phyloP scores from a whole-genome alignment of 2,888 invertebrate species.

The Lamellibrachia satsuma region DNA sequence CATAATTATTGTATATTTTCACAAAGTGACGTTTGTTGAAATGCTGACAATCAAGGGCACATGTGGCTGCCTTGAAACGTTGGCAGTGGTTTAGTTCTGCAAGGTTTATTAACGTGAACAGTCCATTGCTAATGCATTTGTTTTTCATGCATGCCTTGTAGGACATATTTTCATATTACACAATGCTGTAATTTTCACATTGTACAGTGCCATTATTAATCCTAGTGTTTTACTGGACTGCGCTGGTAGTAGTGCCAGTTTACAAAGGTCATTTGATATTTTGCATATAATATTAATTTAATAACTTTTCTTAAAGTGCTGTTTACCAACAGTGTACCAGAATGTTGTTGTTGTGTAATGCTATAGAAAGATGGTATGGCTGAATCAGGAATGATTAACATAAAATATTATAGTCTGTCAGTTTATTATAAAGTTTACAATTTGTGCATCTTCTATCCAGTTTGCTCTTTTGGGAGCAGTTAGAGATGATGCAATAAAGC shows the following conservation, averaged over 20 bases:
- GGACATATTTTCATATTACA: not conserved
- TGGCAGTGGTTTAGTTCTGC: too few relatives aligned
- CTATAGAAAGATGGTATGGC: not conserved
- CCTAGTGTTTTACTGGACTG: not conserved
- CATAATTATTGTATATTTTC: too few relatives aligned
- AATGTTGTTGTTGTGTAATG: not conserved
- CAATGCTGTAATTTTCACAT: too few relatives aligned
- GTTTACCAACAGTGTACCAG: not conserved
- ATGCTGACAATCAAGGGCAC: too few relatives aligned
- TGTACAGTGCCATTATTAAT: not conserved
- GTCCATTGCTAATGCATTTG: not conserved
- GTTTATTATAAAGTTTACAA: not conserved
- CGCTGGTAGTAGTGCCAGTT: not conserved
- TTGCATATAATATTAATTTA: not conserved
- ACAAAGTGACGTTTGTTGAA: too few relatives aligned
- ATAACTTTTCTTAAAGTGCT: not conserved
- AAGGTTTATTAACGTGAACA: not conserved
- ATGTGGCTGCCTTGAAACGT: too few relatives aligned
- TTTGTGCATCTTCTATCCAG: not conserved
- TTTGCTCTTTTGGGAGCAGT: not conserved
- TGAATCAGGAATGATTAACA: not conserved
- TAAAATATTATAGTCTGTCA: not conserved
- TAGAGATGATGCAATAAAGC: not conserved
- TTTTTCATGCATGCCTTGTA: not conserved
- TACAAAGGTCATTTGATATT: not conserved